Evolutionary conservation across 2,888 invertebrate genomes (phyloP).

Genomic region (Mycalesis mineus): DNA sequence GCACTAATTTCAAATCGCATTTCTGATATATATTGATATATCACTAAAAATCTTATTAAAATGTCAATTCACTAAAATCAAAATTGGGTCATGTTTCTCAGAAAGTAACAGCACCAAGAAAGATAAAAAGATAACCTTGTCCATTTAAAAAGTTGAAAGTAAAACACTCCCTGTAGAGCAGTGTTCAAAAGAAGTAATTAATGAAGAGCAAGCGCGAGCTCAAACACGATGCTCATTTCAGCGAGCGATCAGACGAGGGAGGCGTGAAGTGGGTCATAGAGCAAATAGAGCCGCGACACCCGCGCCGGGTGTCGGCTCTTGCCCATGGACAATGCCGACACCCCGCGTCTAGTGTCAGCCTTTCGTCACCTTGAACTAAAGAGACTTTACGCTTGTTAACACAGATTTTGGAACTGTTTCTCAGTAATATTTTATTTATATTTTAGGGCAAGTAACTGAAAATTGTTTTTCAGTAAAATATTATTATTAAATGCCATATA

Average conservation of each 20-base stretch:
- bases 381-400: constrained; percentile 6
- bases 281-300: no score
- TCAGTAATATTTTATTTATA: background rate
- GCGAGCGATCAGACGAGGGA: constrained; percentile 12
- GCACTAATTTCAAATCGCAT: no score
- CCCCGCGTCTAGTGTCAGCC: background rate
- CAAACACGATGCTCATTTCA: constrained; percentile 9
- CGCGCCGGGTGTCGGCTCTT: background rate
- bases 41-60: no score
- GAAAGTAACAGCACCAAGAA: no score
- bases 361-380: constrained; percentile 20
- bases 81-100: no score
- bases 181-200: no score
- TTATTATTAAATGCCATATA: no score
- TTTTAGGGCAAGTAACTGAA: no score
- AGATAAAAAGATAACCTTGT: background rate
- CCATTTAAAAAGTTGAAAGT: background rate
- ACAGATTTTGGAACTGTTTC: background rate
- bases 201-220: background rate
- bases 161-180: background rate
- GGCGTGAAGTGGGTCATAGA: constrained; percentile 17
- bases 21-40: no score
- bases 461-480: no score
- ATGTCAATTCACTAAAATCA: no score
- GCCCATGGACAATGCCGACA: background rate